phyloP scores from a whole-genome alignment of 2,797 vertebrate genomes.

The Macropodus opercularis region DNA sequence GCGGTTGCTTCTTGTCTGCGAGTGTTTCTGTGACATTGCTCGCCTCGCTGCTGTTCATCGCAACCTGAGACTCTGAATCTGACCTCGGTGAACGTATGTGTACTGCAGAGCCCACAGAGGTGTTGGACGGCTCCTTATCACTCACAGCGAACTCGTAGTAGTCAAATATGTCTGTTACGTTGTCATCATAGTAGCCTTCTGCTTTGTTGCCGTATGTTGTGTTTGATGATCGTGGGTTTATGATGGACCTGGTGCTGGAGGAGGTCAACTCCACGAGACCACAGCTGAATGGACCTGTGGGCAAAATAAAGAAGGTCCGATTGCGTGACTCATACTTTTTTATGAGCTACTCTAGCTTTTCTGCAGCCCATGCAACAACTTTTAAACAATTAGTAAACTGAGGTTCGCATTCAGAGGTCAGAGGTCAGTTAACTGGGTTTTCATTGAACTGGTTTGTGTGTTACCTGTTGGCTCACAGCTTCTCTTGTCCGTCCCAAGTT shows the following conservation, averaged over 20 bases:
- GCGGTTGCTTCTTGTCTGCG: neutral
- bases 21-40: neutral
- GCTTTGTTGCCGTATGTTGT: rapidly evolving
- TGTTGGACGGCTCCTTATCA: neutral
- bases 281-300: constrained; percentile 74
- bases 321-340: neutral
- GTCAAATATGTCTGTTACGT: constrained; percentile 17
- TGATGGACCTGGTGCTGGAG: neutral
- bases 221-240: constrained; percentile 14
- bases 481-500: constrained; percentile 77
- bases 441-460: too few species aligned
- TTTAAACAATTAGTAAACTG: too few species aligned
- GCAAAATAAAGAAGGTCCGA: neutral
- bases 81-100: constrained; percentile 4
- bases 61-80: constrained; percentile 5
- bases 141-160: neutral
- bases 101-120: neutral
- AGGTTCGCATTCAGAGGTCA: too few species aligned
- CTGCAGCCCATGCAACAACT: too few species aligned
- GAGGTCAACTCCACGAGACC: constrained; percentile 53
- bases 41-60: neutral
- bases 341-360: neutral
- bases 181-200: constrained; percentile 8
- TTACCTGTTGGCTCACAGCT: constrained; percentile 87
- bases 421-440: too few species aligned